These are phyloP conservation scores for Zonitis immaculata DNA, from an alignment of 2,888 invertebrate species.

Conservation along the genomic window DNA sequence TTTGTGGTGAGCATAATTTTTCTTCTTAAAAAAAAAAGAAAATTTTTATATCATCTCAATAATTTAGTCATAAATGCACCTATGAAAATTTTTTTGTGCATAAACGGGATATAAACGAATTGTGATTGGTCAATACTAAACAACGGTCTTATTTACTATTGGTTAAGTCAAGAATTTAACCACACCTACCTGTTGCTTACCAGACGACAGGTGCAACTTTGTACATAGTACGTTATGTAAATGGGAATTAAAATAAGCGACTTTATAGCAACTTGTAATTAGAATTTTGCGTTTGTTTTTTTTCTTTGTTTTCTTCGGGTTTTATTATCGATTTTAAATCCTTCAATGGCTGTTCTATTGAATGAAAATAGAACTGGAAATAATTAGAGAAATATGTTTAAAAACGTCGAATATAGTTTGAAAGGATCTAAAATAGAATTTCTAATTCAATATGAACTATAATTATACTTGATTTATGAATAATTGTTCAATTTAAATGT, in stretches of 20 bases:
- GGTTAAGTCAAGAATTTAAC: background rate
- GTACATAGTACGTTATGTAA: background rate
- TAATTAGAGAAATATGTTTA: too few relatives aligned
- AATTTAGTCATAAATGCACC: background rate
- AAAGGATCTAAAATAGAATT: too few relatives aligned
- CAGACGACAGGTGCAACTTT: background rate
- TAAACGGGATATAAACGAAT: background rate
- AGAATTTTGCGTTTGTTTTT: too few relatives aligned
- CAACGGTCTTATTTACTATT: background rate
- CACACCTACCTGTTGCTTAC: slow-evolving; percentile 1
- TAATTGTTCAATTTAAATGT: too few relatives aligned
- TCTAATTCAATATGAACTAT: too few relatives aligned
- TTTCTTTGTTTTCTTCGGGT: too few relatives aligned
- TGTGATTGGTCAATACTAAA: background rate
- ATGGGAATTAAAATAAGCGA: background rate
- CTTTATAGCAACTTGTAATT: background rate
- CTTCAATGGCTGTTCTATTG: too few relatives aligned
- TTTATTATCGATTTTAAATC: too few relatives aligned
- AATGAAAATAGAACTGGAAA: too few relatives aligned
- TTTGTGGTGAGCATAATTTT: background rate
- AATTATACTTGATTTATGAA: too few relatives aligned
- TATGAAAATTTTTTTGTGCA: background rate
- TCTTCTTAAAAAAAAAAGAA: background rate
- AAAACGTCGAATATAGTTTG: too few relatives aligned
- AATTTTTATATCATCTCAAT: background rate